Evolutionary conservation across 1,140 invertebrate species (phyloP), one percentile per base, ranked within the genome.

Genomic region (Neodiprion fabricii): DNA sequence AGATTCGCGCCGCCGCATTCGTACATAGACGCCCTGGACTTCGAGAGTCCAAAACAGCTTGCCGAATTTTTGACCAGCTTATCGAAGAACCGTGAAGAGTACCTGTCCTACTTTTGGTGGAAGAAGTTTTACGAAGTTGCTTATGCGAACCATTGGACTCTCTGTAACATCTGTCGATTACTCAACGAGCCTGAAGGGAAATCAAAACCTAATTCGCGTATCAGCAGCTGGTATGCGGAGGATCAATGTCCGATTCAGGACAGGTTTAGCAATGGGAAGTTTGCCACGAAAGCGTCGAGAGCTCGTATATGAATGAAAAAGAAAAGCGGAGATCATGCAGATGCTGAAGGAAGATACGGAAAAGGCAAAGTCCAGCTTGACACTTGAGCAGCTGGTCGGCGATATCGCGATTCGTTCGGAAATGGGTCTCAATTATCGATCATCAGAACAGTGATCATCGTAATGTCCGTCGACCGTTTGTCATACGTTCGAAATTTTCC

Each of bases 11-110:
- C 92, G 0, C 85, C 89, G 0, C 81, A 89, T 53, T 93, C 92
- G 0, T 93, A 91, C 78, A 91, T 94, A 67, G 86, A 94, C 81
- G 90, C 89, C 0, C 82, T 87, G n/a, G 86, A 90, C 68, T 92
- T 91, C 75, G 77, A 87, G 7, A 84, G 82, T 7, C 87, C 89
- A 0, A 78, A 86, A 73, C 79, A 89, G 1, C 80, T 94, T 72
- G 92, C 89, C 0, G 40, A 85, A 0, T 89, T 91, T 77, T 77
- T 94, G 66, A 81, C 83, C 10, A 79, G 79, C 50, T 79, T 94
- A 48, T 89, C 88, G 8, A 75, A 78, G 2, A 80, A 90, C 79
- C 76, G 79, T 1, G 65, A 73, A 0, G 82, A 88, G 53, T 91
- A 91, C 78, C 78, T 83, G 47, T 85, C 87, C 68, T 91, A 90